Evolutionary conservation across 2,888 invertebrate species (phyloP).

Genomic region (Rhogogaster chlorosoma): DNA sequence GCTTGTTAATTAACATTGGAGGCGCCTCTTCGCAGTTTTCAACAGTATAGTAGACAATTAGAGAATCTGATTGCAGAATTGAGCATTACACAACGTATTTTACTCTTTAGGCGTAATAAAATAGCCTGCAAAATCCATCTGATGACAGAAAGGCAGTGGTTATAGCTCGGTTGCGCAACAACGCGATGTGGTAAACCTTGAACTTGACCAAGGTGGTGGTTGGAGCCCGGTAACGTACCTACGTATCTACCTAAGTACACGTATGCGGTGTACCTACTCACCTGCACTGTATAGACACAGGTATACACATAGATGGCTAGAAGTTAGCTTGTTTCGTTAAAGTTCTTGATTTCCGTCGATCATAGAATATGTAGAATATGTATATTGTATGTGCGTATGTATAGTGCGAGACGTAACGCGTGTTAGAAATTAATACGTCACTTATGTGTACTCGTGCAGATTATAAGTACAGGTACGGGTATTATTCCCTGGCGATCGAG

Average conservation of each 20-base stretch:
- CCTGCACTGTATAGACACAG: not conserved
- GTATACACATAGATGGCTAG: not conserved
- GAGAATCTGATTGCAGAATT: not conserved
- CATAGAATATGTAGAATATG: not conserved
- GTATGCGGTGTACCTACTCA: not conserved
- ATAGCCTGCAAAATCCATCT: constrained; percentile 23
- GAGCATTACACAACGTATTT: not conserved
- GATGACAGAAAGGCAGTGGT: constrained; percentile 3
- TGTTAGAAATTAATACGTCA: constrained; percentile 5
- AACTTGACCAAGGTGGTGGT: constrained; percentile 58
- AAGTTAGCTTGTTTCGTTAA: not conserved
- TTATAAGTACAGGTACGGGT: not conserved
- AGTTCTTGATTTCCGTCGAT: not conserved
- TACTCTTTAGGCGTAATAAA: not conserved
- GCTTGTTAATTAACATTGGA: too few relatives aligned
- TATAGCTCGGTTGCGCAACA: constrained; percentile 33
- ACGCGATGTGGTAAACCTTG: constrained; percentile 55
- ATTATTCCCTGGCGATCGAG: constrained; percentile 3
- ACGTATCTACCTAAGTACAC: not conserved
- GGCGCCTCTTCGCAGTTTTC: not conserved
- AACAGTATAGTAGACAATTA: not conserved
- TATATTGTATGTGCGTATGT: not conserved
- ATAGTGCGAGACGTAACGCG: not conserved
- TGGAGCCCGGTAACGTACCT: constrained; percentile 12
- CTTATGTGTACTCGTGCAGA: not conserved